A percentile compares a stretch with the other conserved stretches of the same genome.
These are phyloP conservation scores for Trichomycterus rosablanca DNA, from an alignment of 2,113 vertebrate species.

Conservation along the genomic window DNA sequence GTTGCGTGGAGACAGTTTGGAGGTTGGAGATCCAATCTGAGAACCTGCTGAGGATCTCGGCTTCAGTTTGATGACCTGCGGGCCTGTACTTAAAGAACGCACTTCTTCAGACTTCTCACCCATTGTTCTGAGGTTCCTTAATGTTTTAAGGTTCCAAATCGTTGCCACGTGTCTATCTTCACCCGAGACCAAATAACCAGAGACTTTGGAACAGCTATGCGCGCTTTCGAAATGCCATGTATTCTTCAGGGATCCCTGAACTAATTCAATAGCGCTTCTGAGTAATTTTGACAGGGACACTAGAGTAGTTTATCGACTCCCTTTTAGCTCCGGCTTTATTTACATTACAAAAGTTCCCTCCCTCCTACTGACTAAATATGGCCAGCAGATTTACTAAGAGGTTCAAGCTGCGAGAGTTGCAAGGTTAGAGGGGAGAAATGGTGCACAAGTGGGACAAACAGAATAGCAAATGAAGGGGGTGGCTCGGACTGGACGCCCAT, in stretches of 20 bases:
- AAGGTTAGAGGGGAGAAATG: conserved; percentile 32
- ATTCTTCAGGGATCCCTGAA: conserved; percentile 4
- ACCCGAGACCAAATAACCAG: background rate
- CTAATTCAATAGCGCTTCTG: conserved; percentile 32
- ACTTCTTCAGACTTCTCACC: conserved; percentile 44
- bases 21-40: conserved; percentile 60
- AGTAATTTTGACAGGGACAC: conserved; percentile 51
- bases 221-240: background rate
- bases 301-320: conserved; percentile 52
- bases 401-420: conserved; percentile 1
- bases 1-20: conserved; percentile 60
- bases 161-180: no score
- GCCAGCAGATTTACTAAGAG: conserved; percentile 56
- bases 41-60: conserved; percentile 54
- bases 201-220: background rate
- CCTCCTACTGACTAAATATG: conserved; percentile 64
- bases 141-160: background rate
- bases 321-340: conserved; percentile 54
- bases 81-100: conserved; percentile 28
- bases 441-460: conserved; percentile 11
- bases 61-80: conserved; percentile 52
- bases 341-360: conserved; percentile 58
- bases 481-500: conserved; percentile 28
- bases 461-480: conserved; percentile 6
- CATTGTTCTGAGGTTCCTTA: conserved; percentile 44